Conservation (phyloP, 2,113 vertebrate species). For the Arothron firmamentum region DNA sequence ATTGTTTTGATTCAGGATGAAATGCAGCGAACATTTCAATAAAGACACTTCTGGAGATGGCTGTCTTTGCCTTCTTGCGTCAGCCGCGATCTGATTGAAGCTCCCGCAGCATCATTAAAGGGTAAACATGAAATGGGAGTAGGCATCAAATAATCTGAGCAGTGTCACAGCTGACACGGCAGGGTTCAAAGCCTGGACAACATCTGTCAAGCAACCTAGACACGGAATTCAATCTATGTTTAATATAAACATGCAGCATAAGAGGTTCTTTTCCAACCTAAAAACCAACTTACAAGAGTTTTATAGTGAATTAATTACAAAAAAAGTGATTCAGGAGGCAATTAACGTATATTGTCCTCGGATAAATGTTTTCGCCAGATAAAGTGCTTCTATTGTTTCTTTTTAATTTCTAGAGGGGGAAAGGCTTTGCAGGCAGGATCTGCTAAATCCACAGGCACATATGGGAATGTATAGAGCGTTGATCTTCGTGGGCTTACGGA, state of each 20-base stretch:
- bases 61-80: slow-evolving; percentile 40
- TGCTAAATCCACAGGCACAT: slow-evolving; percentile 55
- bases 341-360: slow-evolving; percentile 56
- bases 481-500: slow-evolving; percentile 59
- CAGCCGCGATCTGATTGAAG: slow-evolving; percentile 52
- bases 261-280: slow-evolving; percentile 2
- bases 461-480: slow-evolving; percentile 56
- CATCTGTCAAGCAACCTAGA: not conserved
- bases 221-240: no score
- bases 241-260: slow-evolving; percentile 27
- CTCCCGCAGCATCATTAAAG: slow-evolving; percentile 43
- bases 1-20: slow-evolving; percentile 41
- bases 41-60: slow-evolving; percentile 45
- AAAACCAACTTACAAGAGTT: slow-evolving; percentile 14
- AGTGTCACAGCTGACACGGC: slow-evolving; percentile 29
- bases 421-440: slow-evolving; percentile 56
- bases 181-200: slow-evolving; percentile 22
- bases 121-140: slow-evolving; percentile 59
- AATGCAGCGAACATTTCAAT: slow-evolving; percentile 47
- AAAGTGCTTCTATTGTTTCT: slow-evolving; percentile 55
- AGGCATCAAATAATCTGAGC: slow-evolving; percentile 52
- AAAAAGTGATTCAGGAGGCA: slow-evolving; percentile 20
- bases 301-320: slow-evolving; percentile 13
- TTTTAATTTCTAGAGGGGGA: slow-evolving; percentile 48
- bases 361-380: slow-evolving; percentile 59